Evolutionary conservation across 1,140 invertebrate species (phyloP).

Genomic region (Choristoneura fumiferana): DNA sequence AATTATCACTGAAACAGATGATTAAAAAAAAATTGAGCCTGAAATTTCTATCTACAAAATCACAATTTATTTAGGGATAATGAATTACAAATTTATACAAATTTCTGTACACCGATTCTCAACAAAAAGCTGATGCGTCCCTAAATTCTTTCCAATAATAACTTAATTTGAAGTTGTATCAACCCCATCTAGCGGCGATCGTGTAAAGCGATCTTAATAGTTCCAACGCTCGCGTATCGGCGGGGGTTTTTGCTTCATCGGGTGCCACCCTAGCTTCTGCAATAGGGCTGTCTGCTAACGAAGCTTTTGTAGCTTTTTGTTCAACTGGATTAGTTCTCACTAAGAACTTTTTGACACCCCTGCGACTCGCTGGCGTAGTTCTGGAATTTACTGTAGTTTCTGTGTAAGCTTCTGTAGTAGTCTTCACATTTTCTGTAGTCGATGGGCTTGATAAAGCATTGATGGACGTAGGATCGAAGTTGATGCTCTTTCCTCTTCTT

Average conservation of each 20-base stretch:
- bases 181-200: constrained; percentile 88
- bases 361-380: constrained; percentile 40
- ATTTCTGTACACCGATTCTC: constrained; percentile 5
- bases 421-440: constrained; percentile 35
- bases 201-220: constrained; percentile 89
- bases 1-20: constrained; percentile 12
- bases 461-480: constrained; percentile 50
- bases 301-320: constrained; percentile 38
- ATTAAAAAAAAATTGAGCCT: constrained; percentile 18
- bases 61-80: constrained; percentile 33
- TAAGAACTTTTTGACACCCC: constrained; percentile 47
- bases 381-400: constrained; percentile 39
- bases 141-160: constrained; percentile 13
- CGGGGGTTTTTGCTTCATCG: constrained; percentile 69
- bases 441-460: constrained; percentile 58
- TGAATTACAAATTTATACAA: neutral
- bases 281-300: constrained; percentile 40
- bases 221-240: constrained; percentile 88
- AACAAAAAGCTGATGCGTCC: constrained; percentile 3
- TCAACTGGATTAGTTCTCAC: constrained; percentile 42
- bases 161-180: constrained; percentile 7
- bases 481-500: constrained; percentile 66
- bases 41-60: constrained; percentile 44
- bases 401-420: constrained; percentile 30
- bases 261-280: constrained; percentile 72